These are phyloP conservation scores for Ia io DNA, from an alignment of 2,113 vertebrate species.

Conservation along the genomic window DNA sequence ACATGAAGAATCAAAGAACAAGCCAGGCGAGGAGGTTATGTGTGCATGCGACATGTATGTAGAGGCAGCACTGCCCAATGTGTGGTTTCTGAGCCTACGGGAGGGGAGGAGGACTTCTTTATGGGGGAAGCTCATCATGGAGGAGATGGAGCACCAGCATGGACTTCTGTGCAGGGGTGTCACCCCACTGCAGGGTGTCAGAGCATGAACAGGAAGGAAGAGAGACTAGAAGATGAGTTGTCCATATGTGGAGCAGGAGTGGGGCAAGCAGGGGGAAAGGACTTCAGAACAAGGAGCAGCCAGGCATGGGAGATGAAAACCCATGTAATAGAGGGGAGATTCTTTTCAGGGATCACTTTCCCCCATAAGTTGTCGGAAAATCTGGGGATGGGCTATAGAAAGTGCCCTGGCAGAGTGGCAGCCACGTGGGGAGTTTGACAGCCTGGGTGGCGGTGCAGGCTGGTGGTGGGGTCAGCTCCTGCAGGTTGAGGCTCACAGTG, in stretches of 20 bases:
- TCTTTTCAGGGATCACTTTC: no score
- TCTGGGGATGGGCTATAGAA: not conserved
- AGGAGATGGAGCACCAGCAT: not conserved
- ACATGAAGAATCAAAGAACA: not conserved
- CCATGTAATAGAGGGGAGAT: not conserved
- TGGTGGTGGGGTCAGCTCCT: no score
- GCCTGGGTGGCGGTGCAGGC: not conserved
- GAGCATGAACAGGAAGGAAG: not conserved
- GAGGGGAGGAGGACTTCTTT: not conserved
- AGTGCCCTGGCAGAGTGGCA: not conserved
- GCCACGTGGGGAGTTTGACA: not conserved
- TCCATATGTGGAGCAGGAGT: not conserved
- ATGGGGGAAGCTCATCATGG: fast-evolving
- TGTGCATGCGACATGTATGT: not conserved
- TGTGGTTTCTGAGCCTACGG: not conserved
- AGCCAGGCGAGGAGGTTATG: not conserved
- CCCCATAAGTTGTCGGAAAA: not conserved
- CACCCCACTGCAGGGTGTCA: not conserved
- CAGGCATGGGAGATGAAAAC: not conserved
- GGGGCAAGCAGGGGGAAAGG: fast-evolving
- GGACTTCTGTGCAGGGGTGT: no score
- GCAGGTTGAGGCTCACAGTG: not conserved
- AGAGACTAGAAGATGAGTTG: not conserved
- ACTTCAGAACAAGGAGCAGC: not conserved
- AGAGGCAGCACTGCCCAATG: not conserved